These are phyloP conservation scores for Argyra leucocephala DNA, from an alignment of 2,888 invertebrate genomes.

Conservation along the genomic window DNA sequence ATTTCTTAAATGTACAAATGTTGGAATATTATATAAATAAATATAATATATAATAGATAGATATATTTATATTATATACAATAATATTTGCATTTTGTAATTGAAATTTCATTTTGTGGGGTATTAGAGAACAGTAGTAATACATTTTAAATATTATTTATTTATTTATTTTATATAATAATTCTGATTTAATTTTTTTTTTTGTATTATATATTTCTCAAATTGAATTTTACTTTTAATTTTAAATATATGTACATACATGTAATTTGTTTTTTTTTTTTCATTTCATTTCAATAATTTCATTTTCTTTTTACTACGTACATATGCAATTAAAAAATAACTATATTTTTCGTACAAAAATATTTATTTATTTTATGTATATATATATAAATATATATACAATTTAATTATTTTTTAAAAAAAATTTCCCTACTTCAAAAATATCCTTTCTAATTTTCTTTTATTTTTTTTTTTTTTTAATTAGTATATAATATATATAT, in stretches of 20 bases:
- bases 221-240: neutral
- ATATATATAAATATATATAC: no score
- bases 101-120: neutral
- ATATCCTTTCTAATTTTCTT: neutral
- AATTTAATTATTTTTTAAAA: neutral
- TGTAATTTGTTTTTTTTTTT: neutral
- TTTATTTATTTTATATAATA: neutral
- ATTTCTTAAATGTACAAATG: no score
- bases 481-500: no score
- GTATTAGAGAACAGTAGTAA: no score
- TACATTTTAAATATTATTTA: neutral
- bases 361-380: neutral
- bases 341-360: slow-evolving; percentile 6
- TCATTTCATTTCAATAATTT: no score
- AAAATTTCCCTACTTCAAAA: neutral
- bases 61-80: neutral
- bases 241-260: neutral
- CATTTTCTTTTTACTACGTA: neutral
- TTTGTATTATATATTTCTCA: neutral
- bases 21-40: no score
- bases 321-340: slow-evolving; percentile 2
- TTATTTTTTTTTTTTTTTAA: neutral
- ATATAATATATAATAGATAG: no score
- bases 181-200: neutral
- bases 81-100: neutral